These are phyloP conservation scores for Epizoanthus stellaris DNA, from an alignment of 92 coral and sea anemone genomes.

Conservation along the genomic window DNA sequence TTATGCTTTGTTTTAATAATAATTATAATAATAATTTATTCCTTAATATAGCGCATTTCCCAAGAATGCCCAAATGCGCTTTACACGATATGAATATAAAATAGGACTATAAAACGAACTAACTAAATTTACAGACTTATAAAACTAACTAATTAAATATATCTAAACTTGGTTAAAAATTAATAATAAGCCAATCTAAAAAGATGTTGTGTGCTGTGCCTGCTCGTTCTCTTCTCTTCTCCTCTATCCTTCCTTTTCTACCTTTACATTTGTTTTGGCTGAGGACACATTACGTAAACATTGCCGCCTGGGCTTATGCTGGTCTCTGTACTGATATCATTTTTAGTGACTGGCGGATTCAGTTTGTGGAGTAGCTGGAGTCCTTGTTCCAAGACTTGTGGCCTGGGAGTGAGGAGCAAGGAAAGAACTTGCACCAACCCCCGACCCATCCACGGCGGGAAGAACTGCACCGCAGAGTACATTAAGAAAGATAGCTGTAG, in stretches of 20 bases:
- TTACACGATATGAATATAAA: too few relatives aligned
- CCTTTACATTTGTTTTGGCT: neutral
- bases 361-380: slow-evolving; percentile 79
- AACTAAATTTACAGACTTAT: too few relatives aligned
- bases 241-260: neutral
- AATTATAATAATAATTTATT: too few relatives aligned
- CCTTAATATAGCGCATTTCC: too few relatives aligned
- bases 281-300: too few relatives aligned
- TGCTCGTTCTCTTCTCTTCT: neutral
- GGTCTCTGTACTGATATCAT: neutral
- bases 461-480: slow-evolving; percentile 64
- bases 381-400: slow-evolving; percentile 74
- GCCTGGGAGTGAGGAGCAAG: slow-evolving; percentile 61
- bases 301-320: neutral
- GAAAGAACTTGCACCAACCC: slow-evolving; percentile 70
- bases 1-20: too few relatives aligned
- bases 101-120: too few relatives aligned
- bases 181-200: too few relatives aligned
- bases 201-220: too few relatives aligned
- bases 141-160: too few relatives aligned
- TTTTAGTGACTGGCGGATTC: slow-evolving; percentile 74
- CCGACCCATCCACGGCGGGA: slow-evolving; percentile 73
- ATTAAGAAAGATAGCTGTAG: slow-evolving; percentile 64
- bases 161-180: too few relatives aligned
- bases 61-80: too few relatives aligned